A percentile compares a stretch with the other conserved stretches of the same genome.
Evolutionary conservation across 1,140 invertebrate genomes (phyloP).

Genomic region (Subanguina moxae): DNA sequence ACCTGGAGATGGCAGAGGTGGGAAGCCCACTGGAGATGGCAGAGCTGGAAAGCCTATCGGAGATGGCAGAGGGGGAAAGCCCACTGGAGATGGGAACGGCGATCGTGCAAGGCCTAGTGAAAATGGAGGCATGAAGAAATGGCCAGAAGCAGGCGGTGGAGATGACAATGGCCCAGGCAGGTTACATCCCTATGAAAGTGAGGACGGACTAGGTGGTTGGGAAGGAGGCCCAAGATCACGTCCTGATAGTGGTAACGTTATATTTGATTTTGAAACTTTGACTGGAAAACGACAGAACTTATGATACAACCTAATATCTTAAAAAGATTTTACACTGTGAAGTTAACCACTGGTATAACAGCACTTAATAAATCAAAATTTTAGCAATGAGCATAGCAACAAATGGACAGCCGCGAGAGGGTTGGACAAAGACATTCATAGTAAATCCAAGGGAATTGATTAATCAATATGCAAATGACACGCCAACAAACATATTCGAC

Average conservation of each 20-base stretch:
- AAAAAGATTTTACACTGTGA: too few relatives aligned
- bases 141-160: not conserved
- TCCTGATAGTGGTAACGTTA: not conserved
- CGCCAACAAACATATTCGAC: constrained; percentile 49
- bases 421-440: constrained; percentile 54
- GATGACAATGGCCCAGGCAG: not conserved
- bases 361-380: not conserved
- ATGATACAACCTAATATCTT: not conserved
- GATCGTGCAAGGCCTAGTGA: not conserved
- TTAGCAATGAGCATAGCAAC: constrained; percentile 35
- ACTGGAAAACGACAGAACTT: not conserved
- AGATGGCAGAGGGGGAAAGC: not conserved
- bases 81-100: constrained; percentile 5
- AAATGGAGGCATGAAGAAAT: not conserved
- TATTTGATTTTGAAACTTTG: not conserved
- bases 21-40: not conserved
- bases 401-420: constrained; percentile 43
- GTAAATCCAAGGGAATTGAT: constrained; percentile 56
- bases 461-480: constrained; percentile 57
- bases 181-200: not conserved
- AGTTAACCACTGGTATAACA: too few relatives aligned
- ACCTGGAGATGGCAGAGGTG: not conserved
- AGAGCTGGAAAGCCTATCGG: not conserved
- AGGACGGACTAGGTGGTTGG: too few relatives aligned
- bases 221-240: not conserved